Percentiles rank a stretch among this genome's conserved stretches.
Conservation (phyloP, 2,113 vertebrate species). For the Beaufortia kweichowensis region DNA sequence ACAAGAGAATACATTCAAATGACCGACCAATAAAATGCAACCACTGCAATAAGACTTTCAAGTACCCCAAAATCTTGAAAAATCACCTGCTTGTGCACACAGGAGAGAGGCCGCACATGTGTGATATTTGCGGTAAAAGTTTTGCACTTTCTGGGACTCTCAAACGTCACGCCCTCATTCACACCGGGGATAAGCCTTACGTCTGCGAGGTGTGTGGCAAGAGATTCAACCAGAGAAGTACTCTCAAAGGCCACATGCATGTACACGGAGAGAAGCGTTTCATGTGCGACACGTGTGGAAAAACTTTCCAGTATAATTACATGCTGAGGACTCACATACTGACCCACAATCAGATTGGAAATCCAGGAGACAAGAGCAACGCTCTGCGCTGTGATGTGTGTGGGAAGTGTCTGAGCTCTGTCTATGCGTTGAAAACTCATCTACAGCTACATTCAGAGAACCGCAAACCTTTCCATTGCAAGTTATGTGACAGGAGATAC, state of each 20-base stretch:
- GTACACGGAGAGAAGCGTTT: conserved; percentile 12
- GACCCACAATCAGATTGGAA: background rate
- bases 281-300: conserved; percentile 60
- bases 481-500: conserved; percentile 51
- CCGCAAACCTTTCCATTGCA: conserved; percentile 37
- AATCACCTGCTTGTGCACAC: conserved; percentile 70
- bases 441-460: conserved; percentile 55
- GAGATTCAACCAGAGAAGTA: conserved; percentile 30
- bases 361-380: conserved; percentile 2
- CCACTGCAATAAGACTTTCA: conserved; percentile 66
- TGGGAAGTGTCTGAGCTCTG: conserved; percentile 56
- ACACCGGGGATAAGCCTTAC: conserved; percentile 69
- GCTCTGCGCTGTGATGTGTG: conserved; percentile 66
- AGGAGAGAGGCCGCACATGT: conserved; percentile 59
- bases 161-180: conserved; percentile 69
- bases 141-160: conserved; percentile 68
- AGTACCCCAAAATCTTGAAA: conserved; percentile 59
- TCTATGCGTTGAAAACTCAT: conserved; percentile 57
- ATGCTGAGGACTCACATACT: conserved; percentile 69
- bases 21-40: conserved; percentile 63
- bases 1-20: conserved; percentile 65
- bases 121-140: conserved; percentile 65
- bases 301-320: conserved; percentile 72
- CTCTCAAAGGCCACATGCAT: conserved; percentile 23
- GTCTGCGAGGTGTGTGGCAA: conserved; percentile 71